Evolutionary conservation across 2,888 invertebrate genomes (phyloP).

Genomic region (Drosophila kuntzei): DNA sequence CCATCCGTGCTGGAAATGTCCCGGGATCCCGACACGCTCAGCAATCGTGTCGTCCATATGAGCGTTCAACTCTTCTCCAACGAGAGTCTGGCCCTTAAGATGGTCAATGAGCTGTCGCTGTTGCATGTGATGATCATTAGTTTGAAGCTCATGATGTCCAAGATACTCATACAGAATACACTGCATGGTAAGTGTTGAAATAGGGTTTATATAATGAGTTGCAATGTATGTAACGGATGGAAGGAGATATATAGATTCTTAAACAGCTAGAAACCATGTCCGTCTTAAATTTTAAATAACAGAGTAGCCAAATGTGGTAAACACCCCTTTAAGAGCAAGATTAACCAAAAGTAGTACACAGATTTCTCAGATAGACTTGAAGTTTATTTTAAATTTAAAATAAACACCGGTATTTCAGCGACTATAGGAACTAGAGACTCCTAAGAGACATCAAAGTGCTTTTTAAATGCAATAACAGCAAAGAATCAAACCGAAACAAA

Average conservation of each 20-base stretch:
- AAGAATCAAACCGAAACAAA: too few relatives aligned
- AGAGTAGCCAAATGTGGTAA: too few relatives aligned
- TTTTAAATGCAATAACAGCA: too few relatives aligned
- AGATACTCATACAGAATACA: slow-evolving; percentile 94
- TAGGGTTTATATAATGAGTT: too few relatives aligned
- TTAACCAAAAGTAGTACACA: background rate
- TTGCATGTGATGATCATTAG: slow-evolving; percentile 97
- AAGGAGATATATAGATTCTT: background rate
- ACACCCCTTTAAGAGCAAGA: too few relatives aligned
- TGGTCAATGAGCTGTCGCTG: slow-evolving; percentile 95
- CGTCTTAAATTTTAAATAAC: too few relatives aligned
- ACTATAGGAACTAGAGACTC: too few relatives aligned
- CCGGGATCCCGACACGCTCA: slow-evolving; percentile 94
- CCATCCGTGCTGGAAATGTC: slow-evolving; percentile 95
- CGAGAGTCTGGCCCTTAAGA: slow-evolving; percentile 94
- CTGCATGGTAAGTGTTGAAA: slow-evolving; percentile 89
- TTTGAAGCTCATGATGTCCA: slow-evolving; percentile 96
- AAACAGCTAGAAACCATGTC: background rate
- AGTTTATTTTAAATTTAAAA: background rate
- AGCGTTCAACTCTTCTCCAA: slow-evolving; percentile 98
- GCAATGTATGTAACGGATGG: too few relatives aligned
- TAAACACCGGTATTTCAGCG: too few relatives aligned
- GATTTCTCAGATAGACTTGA: background rate
- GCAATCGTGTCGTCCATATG: slow-evolving; percentile 98
- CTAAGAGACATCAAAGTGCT: too few relatives aligned